A percentile compares a stretch with the other conserved stretches of the same genome.
phyloP scores from a whole-genome alignment of 1,140 invertebrate genomes.

The Atta colombica region DNA sequence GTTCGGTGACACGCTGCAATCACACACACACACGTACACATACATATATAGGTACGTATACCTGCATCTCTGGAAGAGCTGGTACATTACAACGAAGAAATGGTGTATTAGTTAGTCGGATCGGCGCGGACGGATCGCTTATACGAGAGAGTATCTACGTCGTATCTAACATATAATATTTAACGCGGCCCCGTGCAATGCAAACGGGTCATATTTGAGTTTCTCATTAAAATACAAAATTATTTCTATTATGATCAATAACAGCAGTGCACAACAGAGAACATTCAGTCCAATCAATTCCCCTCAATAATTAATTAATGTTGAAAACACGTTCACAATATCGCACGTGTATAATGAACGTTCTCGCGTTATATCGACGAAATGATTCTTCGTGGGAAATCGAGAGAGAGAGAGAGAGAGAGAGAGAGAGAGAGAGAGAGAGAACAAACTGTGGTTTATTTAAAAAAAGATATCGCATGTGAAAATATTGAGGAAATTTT shows the following conservation, averaged over 20 bases:
- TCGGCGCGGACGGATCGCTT: not conserved
- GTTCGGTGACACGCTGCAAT: conserved; percentile 34
- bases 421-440: no score
- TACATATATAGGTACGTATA: no score
- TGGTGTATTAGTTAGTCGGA: conserved; percentile 23
- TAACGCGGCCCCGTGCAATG: not conserved
- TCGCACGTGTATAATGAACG: not conserved
- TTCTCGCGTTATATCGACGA: not conserved
- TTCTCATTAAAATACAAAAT: conserved; percentile 22
- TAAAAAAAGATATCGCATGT: no score
- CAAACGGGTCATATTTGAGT: not conserved
- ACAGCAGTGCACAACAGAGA: not conserved
- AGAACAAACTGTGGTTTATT: no score
- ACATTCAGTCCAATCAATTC: conserved; percentile 8
- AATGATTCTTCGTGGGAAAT: not conserved
- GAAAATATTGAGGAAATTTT: no score
- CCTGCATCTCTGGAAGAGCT: not conserved
- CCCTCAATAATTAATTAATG: conserved; percentile 15
- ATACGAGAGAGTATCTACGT: not conserved
- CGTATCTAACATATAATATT: conserved; percentile 1
- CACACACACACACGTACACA: not conserved
- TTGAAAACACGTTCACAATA: not conserved
- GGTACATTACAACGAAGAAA: conserved; percentile 20
- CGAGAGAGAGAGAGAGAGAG: no score
- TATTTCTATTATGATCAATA: not conserved